Evolutionary conservation across 2,888 invertebrate species (phyloP), one percentile per base, ranked within the genome.

Genomic region (Pheosia tremula): DNA sequence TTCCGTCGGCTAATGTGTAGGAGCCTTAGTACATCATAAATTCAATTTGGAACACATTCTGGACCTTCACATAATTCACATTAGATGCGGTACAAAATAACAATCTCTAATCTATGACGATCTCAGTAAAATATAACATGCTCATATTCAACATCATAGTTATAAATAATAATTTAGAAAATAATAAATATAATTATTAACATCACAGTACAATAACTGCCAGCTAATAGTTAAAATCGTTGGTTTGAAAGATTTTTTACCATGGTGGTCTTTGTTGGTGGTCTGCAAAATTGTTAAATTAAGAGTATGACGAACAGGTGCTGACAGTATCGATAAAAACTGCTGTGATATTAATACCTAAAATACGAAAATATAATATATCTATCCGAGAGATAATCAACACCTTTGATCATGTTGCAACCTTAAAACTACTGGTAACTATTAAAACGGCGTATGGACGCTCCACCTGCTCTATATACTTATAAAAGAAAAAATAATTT

Each of bases 141-240:
- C 78, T 85, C 84, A 85, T 86, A 83, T 85, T 84, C 86, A 89
- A 88, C 86, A 82, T 85, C 83, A 81, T 76, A 86, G 67, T 76
- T 83, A 88, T 86, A 89, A 90, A 91, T 90, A 88, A 89, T 89
- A 90, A 87, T 87, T 88, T 90, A 89, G 80, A 85, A 87, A 87
- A 85, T 86, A 88, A 91, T 90, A 91, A 91, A 93, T 90, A 90
- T 77, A 88, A 90, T 90, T 90, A 91, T 92, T 82, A 92, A 93
- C 92, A 93, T 93, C 93, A 93, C 93, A 93, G 88, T 89, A 93
- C 91, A 88, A 78, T 82, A 89, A 89, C 91, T 90, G 92, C 86
- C 93, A 91, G 90, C 89, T 80, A 80, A 78, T 77, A 69, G 55
- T 77, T 71, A 68, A 71, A 70, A 67, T 68, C 56, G 37, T 58